Conservation (phyloP, 2,113 vertebrate species). For the Sigmodon hispidus region DNA sequence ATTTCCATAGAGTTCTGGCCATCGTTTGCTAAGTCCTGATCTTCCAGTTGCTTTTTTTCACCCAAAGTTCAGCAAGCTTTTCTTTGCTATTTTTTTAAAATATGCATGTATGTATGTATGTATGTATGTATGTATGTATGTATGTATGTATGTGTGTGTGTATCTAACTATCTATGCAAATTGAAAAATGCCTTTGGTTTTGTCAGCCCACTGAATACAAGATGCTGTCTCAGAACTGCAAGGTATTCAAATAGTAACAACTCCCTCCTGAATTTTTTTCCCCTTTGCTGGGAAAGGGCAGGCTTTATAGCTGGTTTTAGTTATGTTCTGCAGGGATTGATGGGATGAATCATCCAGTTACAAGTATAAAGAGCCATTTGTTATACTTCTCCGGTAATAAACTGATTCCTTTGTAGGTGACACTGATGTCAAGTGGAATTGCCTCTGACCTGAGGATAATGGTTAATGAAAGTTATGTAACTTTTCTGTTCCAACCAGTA, state of each 20-base stretch:
- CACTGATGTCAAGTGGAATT: conserved; percentile 82
- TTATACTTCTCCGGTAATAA: conserved; percentile 87
- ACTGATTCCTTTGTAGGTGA: conserved; percentile 82
- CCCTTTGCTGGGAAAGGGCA: conserved; percentile 83
- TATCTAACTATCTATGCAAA: too few species aligned
- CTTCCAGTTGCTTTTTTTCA: conserved; percentile 96
- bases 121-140: too few species aligned
- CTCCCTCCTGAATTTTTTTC: conserved; percentile 94
- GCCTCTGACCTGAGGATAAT: conserved; percentile 83
- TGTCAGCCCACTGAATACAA: conserved; percentile 97
- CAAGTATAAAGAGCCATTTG: conserved; percentile 83
- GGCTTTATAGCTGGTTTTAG: conserved; percentile 85
- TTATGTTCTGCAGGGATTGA: conserved; percentile 76
- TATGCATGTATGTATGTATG: too few species aligned
- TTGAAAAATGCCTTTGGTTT: conserved; percentile 92
- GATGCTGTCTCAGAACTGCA: conserved; percentile 92
- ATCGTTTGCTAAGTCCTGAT: conserved; percentile 99
- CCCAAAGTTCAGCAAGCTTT: conserved; percentile 96
- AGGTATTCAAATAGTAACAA: conserved; percentile 95
- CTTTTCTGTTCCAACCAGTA: conserved; percentile 88
- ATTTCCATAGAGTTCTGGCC: conserved; percentile 96
- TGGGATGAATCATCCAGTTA: conserved; percentile 84
- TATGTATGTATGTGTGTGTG: too few species aligned
- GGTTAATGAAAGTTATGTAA: conserved; percentile 85
- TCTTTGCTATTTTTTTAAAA: too few species aligned